phyloP scores from a whole-genome alignment of 2,797 vertebrate species.

The Catamblyrhynchus diadema region DNA sequence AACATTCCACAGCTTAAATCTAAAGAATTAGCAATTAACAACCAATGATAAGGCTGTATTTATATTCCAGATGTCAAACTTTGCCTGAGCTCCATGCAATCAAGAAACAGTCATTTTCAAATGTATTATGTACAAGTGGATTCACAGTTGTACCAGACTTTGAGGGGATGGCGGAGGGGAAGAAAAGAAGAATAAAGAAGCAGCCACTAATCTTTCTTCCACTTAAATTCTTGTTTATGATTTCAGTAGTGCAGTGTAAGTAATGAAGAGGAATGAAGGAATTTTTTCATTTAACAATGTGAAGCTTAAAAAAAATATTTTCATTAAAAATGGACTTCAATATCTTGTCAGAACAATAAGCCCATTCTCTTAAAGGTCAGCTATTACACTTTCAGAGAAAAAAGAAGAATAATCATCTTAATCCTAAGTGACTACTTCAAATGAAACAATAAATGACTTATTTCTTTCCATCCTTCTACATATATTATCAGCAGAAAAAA shows the following conservation, averaged over 20 bases:
- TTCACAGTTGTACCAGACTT: not conserved
- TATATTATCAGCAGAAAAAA: not conserved
- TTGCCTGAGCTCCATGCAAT: not conserved
- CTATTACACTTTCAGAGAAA: not conserved
- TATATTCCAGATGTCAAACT: not conserved
- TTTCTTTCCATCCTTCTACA: slow-evolving; percentile 2
- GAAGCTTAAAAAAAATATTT: not conserved
- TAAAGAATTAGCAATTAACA: not conserved
- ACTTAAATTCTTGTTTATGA: not conserved
- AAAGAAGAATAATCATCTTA: not conserved
- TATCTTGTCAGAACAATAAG: slow-evolving; percentile 3
- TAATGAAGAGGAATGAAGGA: not conserved
- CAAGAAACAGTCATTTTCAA: not conserved
- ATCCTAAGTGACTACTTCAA: slow-evolving; percentile 16
- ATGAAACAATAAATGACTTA: slow-evolving; percentile 11
- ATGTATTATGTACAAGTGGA: not conserved
- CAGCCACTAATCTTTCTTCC: not conserved
- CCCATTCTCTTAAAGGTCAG: not conserved
- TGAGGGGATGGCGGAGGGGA: accelerated
- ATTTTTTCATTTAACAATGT: not conserved
- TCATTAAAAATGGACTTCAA: not conserved
- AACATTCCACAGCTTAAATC: not conserved
- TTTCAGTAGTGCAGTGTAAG: not conserved
- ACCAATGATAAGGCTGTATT: not conserved
- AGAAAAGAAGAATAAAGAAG: not conserved